These are phyloP conservation scores for Philypnodon macrostomus DNA, from an alignment of 2,797 vertebrate species.

Conservation along the genomic window DNA sequence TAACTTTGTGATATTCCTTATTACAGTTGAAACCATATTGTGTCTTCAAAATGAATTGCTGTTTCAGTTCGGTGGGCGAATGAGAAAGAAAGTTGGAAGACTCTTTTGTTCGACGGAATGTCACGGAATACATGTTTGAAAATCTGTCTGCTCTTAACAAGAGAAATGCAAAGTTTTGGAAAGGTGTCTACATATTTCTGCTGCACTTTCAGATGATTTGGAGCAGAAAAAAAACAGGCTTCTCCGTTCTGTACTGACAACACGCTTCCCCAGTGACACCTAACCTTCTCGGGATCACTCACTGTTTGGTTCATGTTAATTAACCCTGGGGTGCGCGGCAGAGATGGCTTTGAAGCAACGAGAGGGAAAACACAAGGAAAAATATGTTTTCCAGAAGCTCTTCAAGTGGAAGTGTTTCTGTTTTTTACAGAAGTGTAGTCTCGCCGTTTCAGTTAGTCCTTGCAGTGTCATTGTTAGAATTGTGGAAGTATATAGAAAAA, in stretches of 20 bases:
- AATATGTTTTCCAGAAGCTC: constrained; percentile 30
- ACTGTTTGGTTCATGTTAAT: constrained; percentile 81
- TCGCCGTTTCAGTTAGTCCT: too few relatives aligned
- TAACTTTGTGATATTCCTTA: constrained; percentile 54
- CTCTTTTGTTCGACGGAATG: constrained; percentile 56
- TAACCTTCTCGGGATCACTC: constrained; percentile 80
- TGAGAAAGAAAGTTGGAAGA: constrained; percentile 35
- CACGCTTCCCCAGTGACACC: constrained; percentile 80
- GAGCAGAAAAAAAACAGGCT: constrained; percentile 33
- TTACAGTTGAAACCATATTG: constrained; percentile 35
- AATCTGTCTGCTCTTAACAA: constrained; percentile 54
- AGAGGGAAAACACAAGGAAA: constrained; percentile 27
- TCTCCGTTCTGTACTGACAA: constrained; percentile 65
- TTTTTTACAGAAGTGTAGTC: too few relatives aligned
- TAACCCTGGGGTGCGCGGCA: constrained; percentile 74
- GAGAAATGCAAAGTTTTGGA: constrained; percentile 70
- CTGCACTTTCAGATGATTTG: constrained; percentile 61
- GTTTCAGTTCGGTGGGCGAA: constrained; percentile 17
- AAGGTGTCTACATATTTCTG: constrained; percentile 66
- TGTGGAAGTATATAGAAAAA: too few relatives aligned
- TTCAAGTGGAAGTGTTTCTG: constrained; percentile 37
- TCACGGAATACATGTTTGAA: constrained; percentile 64
- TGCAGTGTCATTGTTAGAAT: too few relatives aligned
- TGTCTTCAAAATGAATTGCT: constrained; percentile 37
- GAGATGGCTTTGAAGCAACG: constrained; percentile 73